Conservation (phyloP, 2,113 vertebrate species). For the Cricetomys ansorgei region DNA sequence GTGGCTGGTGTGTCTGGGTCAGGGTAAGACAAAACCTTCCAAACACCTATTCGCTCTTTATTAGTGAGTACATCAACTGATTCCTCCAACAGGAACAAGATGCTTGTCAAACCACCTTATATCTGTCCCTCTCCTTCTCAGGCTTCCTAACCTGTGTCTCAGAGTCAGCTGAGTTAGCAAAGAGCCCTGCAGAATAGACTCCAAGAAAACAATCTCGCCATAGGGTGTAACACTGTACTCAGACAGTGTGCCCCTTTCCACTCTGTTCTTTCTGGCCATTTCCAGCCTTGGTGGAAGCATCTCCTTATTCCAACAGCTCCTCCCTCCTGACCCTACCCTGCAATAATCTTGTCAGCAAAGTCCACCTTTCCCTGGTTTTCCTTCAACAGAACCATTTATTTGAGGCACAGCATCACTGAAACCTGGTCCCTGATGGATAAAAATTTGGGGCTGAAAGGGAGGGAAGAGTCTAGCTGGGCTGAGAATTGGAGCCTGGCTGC, state of each 20-base stretch:
- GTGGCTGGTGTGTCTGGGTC: not conserved
- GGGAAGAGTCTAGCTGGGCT: not conserved
- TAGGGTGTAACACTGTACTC: rapidly evolving
- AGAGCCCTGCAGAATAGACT: not conserved
- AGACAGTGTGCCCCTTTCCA: not conserved
- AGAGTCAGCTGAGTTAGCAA: not conserved
- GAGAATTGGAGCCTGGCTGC: not conserved
- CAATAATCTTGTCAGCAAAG: not conserved
- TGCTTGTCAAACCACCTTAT: not conserved
- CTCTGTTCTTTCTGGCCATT: not conserved
- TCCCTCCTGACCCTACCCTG: not conserved
- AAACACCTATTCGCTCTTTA: not conserved
- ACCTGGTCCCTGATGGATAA: not conserved
- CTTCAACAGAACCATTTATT: not conserved
- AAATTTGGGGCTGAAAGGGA: not conserved
- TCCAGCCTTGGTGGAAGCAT: not conserved
- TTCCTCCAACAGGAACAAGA: not conserved
- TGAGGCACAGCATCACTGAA: not conserved
- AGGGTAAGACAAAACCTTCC: not conserved
- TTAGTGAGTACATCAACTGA: not conserved
- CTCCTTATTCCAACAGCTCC: rapidly evolving
- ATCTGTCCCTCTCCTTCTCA: not conserved
- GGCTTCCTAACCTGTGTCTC: not conserved
- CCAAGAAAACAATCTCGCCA: not conserved
- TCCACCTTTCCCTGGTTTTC: not conserved